Conservation (phyloP, 2,113 vertebrate species). For the Cygnus atratus region DNA sequence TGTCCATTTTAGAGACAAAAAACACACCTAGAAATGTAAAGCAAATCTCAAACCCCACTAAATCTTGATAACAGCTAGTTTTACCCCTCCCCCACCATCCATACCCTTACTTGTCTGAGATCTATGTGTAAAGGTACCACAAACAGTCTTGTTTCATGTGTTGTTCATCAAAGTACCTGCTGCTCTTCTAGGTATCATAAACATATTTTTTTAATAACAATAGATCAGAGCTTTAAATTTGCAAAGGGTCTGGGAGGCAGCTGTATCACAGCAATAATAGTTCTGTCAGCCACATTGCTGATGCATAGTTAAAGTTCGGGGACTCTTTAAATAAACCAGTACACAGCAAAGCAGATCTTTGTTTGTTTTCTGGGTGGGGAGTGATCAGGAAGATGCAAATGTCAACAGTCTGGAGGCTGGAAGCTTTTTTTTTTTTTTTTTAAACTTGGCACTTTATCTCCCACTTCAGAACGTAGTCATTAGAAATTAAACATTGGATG, state of each 20-base stretch:
- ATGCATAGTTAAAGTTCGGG: not conserved
- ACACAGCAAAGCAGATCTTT: not conserved
- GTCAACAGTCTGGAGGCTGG: not conserved
- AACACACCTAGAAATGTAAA: not conserved
- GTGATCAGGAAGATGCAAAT: not conserved
- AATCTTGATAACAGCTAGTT: not conserved
- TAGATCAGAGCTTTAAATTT: not conserved
- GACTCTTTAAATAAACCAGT: not conserved
- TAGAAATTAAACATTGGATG: constrained; percentile 10
- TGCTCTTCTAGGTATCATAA: not conserved
- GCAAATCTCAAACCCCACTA: not conserved
- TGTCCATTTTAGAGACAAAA: not conserved
- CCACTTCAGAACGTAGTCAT: not conserved
- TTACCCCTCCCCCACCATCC: not conserved
- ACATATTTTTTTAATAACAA: not conserved
- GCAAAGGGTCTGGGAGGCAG: not conserved
- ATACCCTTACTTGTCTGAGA: not conserved
- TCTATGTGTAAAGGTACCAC: not conserved
- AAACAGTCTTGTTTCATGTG: not conserved
- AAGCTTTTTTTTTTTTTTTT: not conserved
- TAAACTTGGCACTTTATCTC: not conserved
- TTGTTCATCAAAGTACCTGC: not conserved
- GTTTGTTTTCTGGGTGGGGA: not conserved
- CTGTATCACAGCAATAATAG: not conserved
- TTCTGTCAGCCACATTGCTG: not conserved